phyloP scores from a whole-genome alignment of 2,797 vertebrate species.

The Melanotaenia trifasciata region DNA sequence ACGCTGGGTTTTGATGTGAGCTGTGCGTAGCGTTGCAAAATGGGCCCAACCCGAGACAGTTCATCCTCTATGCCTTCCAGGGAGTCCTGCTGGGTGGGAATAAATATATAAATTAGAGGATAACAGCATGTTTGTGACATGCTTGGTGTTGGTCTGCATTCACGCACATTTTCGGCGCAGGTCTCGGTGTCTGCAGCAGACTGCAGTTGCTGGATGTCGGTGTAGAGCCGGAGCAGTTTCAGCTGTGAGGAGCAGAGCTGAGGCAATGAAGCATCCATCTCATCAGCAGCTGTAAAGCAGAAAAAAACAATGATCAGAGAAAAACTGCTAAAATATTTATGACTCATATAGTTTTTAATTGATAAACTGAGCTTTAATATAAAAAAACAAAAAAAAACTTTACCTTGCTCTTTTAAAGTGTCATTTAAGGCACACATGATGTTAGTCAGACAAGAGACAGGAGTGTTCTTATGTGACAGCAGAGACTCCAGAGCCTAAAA shows the following conservation, averaged over 20 bases:
- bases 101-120: not conserved
- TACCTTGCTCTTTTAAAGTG: slow-evolving; percentile 90
- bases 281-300: slow-evolving; percentile 84
- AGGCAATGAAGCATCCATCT: slow-evolving; percentile 88
- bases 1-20: slow-evolving; percentile 82
- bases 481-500: slow-evolving; percentile 93
- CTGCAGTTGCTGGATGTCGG: slow-evolving; percentile 87
- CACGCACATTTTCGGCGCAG: slow-evolving; percentile 82
- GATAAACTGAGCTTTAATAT: not conserved
- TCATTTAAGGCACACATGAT: slow-evolving; percentile 87
- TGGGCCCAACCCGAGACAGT: slow-evolving; percentile 81
- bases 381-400: not conserved
- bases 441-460: slow-evolving; percentile 88
- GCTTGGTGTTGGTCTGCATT: not conserved
- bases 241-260: slow-evolving; percentile 90
- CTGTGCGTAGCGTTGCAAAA: slow-evolving; percentile 87
- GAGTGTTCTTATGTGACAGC: slow-evolving; percentile 86
- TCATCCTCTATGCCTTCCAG: slow-evolving; percentile 83
- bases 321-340: not conserved
- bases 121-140: not conserved
- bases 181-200: slow-evolving; percentile 67
- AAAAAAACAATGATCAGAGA: not conserved
- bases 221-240: slow-evolving; percentile 91
- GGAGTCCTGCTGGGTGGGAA: slow-evolving; percentile 35
- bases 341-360: not conserved